Evolutionary conservation across 2,797 vertebrate genomes (phyloP).

Genomic region (Sebastes trivittatus): DNA sequence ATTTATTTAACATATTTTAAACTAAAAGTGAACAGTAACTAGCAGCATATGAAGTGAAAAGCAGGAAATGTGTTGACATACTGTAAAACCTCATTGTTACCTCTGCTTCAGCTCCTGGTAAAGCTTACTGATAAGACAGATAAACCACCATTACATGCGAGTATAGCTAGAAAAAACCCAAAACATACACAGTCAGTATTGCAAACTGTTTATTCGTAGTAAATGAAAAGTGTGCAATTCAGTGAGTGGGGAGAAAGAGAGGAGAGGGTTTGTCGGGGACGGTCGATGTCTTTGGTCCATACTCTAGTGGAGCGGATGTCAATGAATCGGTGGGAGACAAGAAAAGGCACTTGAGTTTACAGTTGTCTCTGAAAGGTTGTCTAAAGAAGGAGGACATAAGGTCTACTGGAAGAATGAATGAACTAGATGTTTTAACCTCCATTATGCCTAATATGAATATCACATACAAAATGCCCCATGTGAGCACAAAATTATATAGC

Average conservation of each 20-base stretch:
- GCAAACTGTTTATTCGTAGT: constrained; percentile 85
- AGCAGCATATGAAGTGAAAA: not conserved
- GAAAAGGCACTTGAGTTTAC: constrained; percentile 88
- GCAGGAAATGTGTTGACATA: not conserved
- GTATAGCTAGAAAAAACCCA: not conserved
- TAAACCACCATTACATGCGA: not conserved
- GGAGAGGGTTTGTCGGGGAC: constrained; percentile 46
- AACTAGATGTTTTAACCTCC: constrained; percentile 63
- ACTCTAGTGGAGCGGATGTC: constrained; percentile 64
- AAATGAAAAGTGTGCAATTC: constrained; percentile 85
- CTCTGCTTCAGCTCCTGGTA: not conserved
- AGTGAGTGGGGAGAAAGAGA: constrained; percentile 65
- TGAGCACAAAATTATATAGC: constrained; percentile 77
- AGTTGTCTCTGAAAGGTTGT: constrained; percentile 80
- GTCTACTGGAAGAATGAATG: constrained; percentile 71
- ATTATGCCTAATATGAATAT: constrained; percentile 76
- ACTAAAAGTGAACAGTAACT: not conserved
- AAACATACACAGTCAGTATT: constrained; percentile 62
- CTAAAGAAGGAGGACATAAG: constrained; percentile 53
- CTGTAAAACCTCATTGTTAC: not conserved
- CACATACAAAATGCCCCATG: constrained; percentile 77
- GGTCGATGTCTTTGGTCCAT: constrained; percentile 85
- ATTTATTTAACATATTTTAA: not conserved
- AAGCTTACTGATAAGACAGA: not conserved
- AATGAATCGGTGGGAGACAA: constrained; percentile 65